Evolutionary conservation across 2,113 vertebrate species (phyloP).

Genomic region (Cheilinus undulatus): DNA sequence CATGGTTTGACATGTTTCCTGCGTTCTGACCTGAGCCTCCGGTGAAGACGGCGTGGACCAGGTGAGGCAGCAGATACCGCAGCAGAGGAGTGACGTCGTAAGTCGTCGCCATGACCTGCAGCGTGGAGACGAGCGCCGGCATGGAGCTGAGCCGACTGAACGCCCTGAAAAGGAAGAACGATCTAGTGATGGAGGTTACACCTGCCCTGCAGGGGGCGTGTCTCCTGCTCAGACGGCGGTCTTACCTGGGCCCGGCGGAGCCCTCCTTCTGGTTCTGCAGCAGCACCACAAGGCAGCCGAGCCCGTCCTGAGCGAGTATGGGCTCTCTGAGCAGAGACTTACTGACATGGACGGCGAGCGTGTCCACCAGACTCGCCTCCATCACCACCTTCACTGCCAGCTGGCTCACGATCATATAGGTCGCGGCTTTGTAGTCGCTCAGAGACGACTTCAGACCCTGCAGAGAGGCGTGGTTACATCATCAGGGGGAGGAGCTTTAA

Average conservation of each 20-base stretch:
- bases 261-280: conserved; percentile 92
- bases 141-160: conserved; percentile 83
- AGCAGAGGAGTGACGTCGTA: conserved; percentile 90
- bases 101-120: conserved; percentile 84
- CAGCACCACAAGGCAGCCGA: conserved; percentile 90
- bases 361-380: conserved; percentile 86
- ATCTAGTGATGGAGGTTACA: background rate
- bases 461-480: background rate
- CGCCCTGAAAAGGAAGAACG: conserved; percentile 74
- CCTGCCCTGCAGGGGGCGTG: background rate
- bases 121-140: conserved; percentile 79
- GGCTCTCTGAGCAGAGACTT: conserved; percentile 85
- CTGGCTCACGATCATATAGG: conserved; percentile 95
- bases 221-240: background rate
- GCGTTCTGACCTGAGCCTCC: conserved; percentile 63
- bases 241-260: conserved; percentile 87
- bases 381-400: conserved; percentile 91
- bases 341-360: conserved; percentile 87
- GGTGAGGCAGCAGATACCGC: conserved; percentile 89
- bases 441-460: conserved; percentile 93
- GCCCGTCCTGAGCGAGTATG: conserved; percentile 85
- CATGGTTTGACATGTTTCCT: too few relatives aligned
- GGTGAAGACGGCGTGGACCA: conserved; percentile 77
- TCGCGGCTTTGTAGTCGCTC: conserved; percentile 91
- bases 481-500: too few relatives aligned